Conservation (phyloP, 2,888 invertebrate species). For the Limnephilus marmoratus region DNA sequence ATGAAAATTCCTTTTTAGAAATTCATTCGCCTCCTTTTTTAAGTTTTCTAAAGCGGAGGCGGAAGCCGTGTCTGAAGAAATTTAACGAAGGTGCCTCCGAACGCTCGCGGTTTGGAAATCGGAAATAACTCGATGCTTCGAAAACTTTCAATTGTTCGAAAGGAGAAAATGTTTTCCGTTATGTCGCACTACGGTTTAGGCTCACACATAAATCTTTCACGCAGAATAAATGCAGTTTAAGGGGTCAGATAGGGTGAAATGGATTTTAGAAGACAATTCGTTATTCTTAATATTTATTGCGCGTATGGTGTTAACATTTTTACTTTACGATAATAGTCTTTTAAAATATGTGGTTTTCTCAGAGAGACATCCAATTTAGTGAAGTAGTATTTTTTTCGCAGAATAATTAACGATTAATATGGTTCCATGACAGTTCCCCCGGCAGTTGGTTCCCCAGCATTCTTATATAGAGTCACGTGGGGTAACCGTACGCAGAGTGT, state of each 20-base stretch:
- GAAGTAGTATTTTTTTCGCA: too few relatives aligned
- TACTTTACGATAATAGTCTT: background rate
- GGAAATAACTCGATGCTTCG: constrained; percentile 19
- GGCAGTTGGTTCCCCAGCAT: too few relatives aligned
- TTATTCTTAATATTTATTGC: background rate
- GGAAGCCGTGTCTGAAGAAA: constrained; percentile 50
- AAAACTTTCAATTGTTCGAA: constrained; percentile 11
- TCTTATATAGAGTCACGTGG: too few relatives aligned
- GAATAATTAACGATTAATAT: too few relatives aligned
- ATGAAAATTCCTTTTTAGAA: background rate
- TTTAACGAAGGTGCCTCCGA: constrained; percentile 59
- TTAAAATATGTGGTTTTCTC: background rate
- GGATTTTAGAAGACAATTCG: background rate
- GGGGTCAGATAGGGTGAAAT: background rate
- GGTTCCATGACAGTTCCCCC: too few relatives aligned
- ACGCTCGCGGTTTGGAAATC: constrained; percentile 17
- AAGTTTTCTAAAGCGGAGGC: background rate
- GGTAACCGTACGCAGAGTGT: too few relatives aligned
- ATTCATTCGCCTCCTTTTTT: background rate
- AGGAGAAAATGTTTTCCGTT: background rate
- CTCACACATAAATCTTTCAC: background rate
- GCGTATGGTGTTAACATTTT: background rate
- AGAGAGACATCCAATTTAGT: background rate
- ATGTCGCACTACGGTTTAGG: constrained; percentile 2
- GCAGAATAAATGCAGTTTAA: background rate